Base-by-base conservation (phyloP, 2,113 vertebrate species). In the Thalassoma bifasciatum region DNA sequence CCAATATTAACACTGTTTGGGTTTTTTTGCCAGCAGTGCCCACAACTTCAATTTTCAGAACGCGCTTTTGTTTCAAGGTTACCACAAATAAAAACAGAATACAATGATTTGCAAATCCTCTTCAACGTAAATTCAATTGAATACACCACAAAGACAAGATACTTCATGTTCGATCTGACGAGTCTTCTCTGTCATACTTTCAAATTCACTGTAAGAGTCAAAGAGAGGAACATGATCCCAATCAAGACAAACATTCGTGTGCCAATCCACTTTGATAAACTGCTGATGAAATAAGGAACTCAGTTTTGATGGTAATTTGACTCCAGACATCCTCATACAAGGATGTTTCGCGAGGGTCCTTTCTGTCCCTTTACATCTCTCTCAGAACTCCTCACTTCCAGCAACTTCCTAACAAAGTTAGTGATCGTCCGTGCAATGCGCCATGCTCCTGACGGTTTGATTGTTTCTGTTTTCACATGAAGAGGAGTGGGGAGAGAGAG, bases 401-500 rank as follows among this genome's bases (percentile, higher is more conserved):
- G 47, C 84, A 81, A 83, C 87, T 83, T 82, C 75, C 68, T 22
- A 60, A 81, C 83, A 65, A 82, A 81, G 81, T 85, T 24, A 47
- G 82, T 42, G 53, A 85, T 81, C 66, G 53, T 78, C 70, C 69
- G 71, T 52, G 66, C 69, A 69, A 79, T 68, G 76, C 87, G 82
- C 86, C 77, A 88, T 81, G 71, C 59, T 83, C 81, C 78, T 81
- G 89, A 90, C 75, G 66, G 68, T 79, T 87, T 88, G 84, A 91
- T 88, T 85, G 85, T 85, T 78, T 83, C 79, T 82, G 78, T 89
- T 89, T 89, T 84, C 75, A 81, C 77, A 85, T 82, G 72, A 85
- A 85, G 76, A 85, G 65, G 77, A 79, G 77, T 14, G 46, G 13
- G 16, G 42, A 44, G 42, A 17, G 42, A 69, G 58, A 72, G 69